These are phyloP conservation scores for Leptinotarsa tumamoca DNA, from an alignment of 2,888 invertebrate genomes.

Conservation along the genomic window DNA sequence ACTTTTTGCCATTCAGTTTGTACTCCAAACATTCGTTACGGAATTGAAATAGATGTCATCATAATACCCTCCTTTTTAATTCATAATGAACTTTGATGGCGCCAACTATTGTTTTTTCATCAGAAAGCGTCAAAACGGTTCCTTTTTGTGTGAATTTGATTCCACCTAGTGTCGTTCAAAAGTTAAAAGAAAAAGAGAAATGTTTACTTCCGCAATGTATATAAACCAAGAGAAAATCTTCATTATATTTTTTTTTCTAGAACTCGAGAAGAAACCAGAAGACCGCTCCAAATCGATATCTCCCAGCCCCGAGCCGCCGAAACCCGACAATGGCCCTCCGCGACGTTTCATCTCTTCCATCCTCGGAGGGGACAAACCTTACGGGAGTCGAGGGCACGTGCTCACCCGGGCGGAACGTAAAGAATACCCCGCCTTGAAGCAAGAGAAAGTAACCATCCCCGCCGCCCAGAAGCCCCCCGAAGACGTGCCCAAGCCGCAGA, in stretches of 20 bases:
- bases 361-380: constrained; percentile 84
- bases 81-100: too few species aligned
- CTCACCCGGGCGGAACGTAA: constrained; percentile 76
- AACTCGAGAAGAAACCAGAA: constrained; percentile 63
- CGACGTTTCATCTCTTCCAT: constrained; percentile 83
- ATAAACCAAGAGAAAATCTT: neutral
- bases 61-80: too few species aligned
- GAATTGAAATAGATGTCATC: too few species aligned
- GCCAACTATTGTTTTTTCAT: too few species aligned
- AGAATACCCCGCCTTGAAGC: constrained; percentile 74
- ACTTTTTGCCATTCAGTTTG: too few species aligned
- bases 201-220: too few species aligned
- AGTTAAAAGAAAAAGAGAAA: too few species aligned
- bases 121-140: too few species aligned
- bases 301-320: constrained; percentile 60
- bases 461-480: constrained; percentile 72
- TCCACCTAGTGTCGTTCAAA: too few species aligned
- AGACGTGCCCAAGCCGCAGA: constrained; percentile 59
- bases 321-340: constrained; percentile 64
- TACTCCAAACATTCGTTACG: too few species aligned
- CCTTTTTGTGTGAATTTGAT: too few species aligned
- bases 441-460: constrained; percentile 75
- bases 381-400: constrained; percentile 83
- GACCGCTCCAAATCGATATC: constrained; percentile 62
- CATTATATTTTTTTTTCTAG: constrained; percentile 47